phyloP scores from a whole-genome alignment of 2,888 invertebrate species.

The Molorchus minor region DNA sequence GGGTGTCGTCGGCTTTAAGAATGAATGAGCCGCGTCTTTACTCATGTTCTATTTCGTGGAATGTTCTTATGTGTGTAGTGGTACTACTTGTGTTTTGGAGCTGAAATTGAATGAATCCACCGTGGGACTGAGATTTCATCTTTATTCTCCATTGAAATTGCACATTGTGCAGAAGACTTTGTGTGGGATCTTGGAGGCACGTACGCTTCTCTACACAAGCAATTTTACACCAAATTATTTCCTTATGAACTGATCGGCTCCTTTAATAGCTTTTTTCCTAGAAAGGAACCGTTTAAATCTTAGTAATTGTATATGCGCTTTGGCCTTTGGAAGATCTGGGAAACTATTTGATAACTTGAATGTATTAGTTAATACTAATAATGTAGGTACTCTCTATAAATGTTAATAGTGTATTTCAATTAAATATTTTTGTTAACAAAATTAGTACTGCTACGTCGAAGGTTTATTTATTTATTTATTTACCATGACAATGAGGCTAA shows the following conservation, averaged over 20 bases:
- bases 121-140: conserved; percentile 13
- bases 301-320: not conserved
- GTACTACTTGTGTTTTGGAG: conserved; percentile 11
- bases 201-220: not conserved
- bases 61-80: conserved; percentile 3
- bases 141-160: conserved; percentile 6
- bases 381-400: no score
- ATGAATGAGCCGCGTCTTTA: conserved; percentile 7
- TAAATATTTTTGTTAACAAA: no score
- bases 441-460: no score
- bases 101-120: conserved; percentile 9
- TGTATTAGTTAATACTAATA: no score
- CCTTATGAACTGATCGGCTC: not conserved
- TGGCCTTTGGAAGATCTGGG: not conserved
- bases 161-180: not conserved
- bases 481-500: no score
- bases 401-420: no score
- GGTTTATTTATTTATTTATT: no score
- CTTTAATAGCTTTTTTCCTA: not conserved
- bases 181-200: not conserved
- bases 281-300: not conserved
- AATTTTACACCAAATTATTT: conserved; percentile 19
- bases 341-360: no score
- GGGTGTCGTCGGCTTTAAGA: conserved; percentile 11
- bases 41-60: conserved; percentile 18